Evolutionary conservation across 2,888 invertebrate genomes (phyloP), one percentile per base, ranked within the genome.

Genomic region (Parasteatoda lunata): DNA sequence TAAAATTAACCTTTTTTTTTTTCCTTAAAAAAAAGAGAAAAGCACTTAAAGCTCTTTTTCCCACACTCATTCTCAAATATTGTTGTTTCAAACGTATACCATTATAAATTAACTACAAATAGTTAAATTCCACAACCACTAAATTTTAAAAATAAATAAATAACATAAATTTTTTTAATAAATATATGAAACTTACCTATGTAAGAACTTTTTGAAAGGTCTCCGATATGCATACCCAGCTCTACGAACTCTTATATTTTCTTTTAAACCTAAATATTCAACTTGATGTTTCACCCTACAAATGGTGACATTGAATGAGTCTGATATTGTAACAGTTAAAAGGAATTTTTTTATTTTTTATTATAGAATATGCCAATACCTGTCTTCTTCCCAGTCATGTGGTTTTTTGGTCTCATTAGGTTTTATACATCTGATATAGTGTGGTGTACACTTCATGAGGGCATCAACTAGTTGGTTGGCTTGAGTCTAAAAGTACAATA

Each of bases 401-500:
- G 95, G 93, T 89, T 92, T 93, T 91, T 95, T 95, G 45, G 94
- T 94, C 91, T 95, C 95, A 91, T 95, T 95, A 15, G 95, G 95
- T 91, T 95, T 95, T 90, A 95, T 94, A 91, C 95, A 95, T 77
- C 95, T 92, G 88, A 95, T 94, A 91, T 95, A 95, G 91, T 95
- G 95, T 7, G 95, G 95, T 5, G 94, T 94, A 91, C 95, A 94
- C 90, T 93, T 93, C 94, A 94, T 95, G 90, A 95, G 91, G 68
- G 94, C 94, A 5, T 93, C 93, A 8, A 95, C 94, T 80, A 95
- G 92, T 87, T 93, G 93, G 91, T 94, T 95, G 15, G 95, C 95
- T 91, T 95, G 95, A 68, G 92, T 93, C 92, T 93, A 90, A 13
- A 90, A 90, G 8, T 72, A 52, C 71, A 75, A 77, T 47, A 51